Evolutionary conservation across 1,140 invertebrate species (phyloP).

Genomic region (Bilobella aurantiaca): DNA sequence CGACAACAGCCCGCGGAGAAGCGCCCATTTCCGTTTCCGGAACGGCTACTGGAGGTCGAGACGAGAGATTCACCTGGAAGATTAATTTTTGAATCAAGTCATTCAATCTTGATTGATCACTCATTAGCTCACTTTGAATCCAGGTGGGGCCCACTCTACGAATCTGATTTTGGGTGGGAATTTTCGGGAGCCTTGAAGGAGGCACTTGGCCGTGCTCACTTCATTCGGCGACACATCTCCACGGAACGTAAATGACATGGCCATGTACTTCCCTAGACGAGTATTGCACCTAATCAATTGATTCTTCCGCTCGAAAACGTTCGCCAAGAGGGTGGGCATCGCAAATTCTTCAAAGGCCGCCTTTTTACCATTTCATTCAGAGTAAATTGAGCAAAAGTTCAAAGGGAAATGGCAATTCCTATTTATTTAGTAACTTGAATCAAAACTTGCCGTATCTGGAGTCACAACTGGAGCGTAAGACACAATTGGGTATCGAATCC

Average conservation of each 20-base stretch:
- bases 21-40: slow-evolving; percentile 1
- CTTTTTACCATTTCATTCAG: not conserved
- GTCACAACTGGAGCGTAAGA: slow-evolving; percentile 27
- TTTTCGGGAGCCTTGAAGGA: not conserved
- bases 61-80: slow-evolving; percentile 5
- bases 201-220: not conserved
- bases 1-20: slow-evolving; percentile 4
- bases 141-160: slow-evolving; percentile 13
- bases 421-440: too few relatives aligned
- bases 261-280: slow-evolving; percentile 34
- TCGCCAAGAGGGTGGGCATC: slow-evolving; percentile 11
- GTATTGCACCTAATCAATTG: slow-evolving; percentile 37
- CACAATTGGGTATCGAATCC: slow-evolving; percentile 33
- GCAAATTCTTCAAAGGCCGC: slow-evolving; percentile 11
- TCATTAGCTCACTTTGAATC: slow-evolving; percentile 3
- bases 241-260: not conserved
- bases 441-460: slow-evolving; percentile 7
- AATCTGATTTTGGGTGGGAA: not conserved
- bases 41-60: not conserved
- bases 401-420: too few relatives aligned
- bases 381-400: not conserved
- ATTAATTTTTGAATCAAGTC: not conserved
- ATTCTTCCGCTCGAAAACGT: slow-evolving; percentile 26
- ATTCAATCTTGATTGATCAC: not conserved
- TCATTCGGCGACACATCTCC: slow-evolving; percentile 16